These are phyloP conservation scores for Aulostomus chinensis DNA, from an alignment of 2,797 vertebrate species.

Conservation along the genomic window DNA sequence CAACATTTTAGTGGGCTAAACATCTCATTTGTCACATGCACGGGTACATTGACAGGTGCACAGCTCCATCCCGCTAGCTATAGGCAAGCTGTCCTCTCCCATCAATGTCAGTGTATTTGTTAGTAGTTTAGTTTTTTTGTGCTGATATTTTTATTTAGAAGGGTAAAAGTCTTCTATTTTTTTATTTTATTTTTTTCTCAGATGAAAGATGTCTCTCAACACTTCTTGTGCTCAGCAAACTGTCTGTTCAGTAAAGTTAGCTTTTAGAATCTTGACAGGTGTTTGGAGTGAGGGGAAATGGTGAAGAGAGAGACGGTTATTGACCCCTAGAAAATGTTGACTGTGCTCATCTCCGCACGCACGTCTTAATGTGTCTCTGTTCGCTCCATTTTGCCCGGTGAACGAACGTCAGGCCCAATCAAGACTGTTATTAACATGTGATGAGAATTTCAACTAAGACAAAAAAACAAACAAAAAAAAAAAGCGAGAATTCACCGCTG, in stretches of 20 bases:
- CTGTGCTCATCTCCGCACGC: constrained; percentile 34
- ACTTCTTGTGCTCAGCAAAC: constrained; percentile 14
- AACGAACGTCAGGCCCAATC: neutral
- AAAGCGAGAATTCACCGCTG: neutral
- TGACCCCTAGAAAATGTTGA: constrained; percentile 56
- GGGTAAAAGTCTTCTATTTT: constrained; percentile 10
- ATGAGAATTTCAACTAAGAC: neutral
- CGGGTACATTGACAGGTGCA: constrained; percentile 5
- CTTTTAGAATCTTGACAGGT: constrained; percentile 41
- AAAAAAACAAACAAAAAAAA: too few species aligned
- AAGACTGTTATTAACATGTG: constrained; percentile 1
- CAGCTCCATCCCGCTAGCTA: neutral
- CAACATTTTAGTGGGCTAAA: neutral
- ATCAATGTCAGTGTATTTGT: constrained; percentile 32
- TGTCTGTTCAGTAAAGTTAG: constrained; percentile 35
- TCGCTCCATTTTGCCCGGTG: constrained; percentile 18
- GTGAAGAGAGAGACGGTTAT: constrained; percentile 30
- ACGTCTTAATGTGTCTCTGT: constrained; percentile 34
- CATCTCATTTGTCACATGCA: constrained; percentile 6
- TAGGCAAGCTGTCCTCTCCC: constrained; percentile 17
- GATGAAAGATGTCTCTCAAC: constrained; percentile 24
- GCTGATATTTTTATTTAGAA: constrained; percentile 18
- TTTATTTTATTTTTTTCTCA: constrained; percentile 14
- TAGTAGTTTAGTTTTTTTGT: constrained; percentile 16
- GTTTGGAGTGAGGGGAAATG: constrained; percentile 28